phyloP scores from a whole-genome alignment of 2,888 invertebrate species.

The Masnerella sp. region DNA sequence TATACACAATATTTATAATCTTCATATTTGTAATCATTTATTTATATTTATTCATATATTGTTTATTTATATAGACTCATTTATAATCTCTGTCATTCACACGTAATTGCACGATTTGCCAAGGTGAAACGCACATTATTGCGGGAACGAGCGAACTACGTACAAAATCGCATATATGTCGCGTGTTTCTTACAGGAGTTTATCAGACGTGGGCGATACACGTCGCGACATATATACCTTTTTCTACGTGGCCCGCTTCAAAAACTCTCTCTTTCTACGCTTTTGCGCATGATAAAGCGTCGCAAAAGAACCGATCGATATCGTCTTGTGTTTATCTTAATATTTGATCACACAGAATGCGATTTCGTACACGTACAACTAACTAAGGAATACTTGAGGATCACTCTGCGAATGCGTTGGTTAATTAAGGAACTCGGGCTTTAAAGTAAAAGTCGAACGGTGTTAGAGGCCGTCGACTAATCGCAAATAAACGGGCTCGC shows the following conservation, averaged over 20 bases:
- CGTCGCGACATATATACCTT: too few species aligned
- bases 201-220: too few species aligned
- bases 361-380: conserved; percentile 18
- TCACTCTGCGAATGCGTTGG: conserved; percentile 21
- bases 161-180: conserved; percentile 25
- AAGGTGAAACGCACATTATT: conserved; percentile 34
- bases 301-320: conserved; percentile 13
- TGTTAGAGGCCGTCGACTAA: conserved; percentile 17
- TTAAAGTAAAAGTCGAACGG: conserved; percentile 12
- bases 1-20: conserved; percentile 27
- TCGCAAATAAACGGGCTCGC: conserved; percentile 17
- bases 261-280: conserved; percentile 8
- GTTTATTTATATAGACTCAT: conserved; percentile 26
- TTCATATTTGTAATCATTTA: conserved; percentile 17
- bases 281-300: conserved; percentile 18
- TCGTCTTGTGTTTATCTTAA: conserved; percentile 2
- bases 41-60: neutral
- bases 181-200: too few species aligned
- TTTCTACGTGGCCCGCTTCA: too few species aligned
- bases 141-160: conserved; percentile 27
- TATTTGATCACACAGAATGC: conserved; percentile 26
- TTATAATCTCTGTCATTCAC: conserved; percentile 43
- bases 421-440: too few species aligned
- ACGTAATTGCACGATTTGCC: conserved; percentile 9
- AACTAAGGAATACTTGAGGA: conserved; percentile 38